Conservation (phyloP, 1,140 invertebrate species). For the Microplitis mediator region DNA sequence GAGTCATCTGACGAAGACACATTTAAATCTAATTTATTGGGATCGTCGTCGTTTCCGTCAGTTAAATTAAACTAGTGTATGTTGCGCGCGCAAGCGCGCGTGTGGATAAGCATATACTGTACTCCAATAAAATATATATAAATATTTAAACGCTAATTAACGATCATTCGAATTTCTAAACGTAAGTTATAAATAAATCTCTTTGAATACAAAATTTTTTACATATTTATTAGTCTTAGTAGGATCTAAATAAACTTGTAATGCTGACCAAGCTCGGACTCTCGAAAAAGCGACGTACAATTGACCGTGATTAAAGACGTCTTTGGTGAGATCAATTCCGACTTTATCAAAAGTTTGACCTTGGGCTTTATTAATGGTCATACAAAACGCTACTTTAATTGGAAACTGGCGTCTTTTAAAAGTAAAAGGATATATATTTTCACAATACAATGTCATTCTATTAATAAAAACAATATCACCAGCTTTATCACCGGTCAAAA, state of each 20-base stretch:
- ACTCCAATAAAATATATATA: too few relatives aligned
- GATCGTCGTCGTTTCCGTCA: too few relatives aligned
- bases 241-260: conserved; percentile 11
- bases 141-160: too few relatives aligned
- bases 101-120: too few relatives aligned
- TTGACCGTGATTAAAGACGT: conserved; percentile 33
- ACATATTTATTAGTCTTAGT: neutral
- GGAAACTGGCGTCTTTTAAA: conserved; percentile 37
- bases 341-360: conserved; percentile 43
- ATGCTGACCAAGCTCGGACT: conserved; percentile 18
- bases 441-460: conserved; percentile 22
- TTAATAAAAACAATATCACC: conserved; percentile 28
- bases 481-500: conserved; percentile 20
- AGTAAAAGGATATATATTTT: neutral
- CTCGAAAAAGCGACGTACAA: conserved; percentile 42
- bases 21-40: too few relatives aligned
- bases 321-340: conserved; percentile 47
- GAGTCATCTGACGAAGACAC: too few relatives aligned
- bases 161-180: too few relatives aligned
- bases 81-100: too few relatives aligned
- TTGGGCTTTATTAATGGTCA: conserved; percentile 58
- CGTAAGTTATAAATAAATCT: neutral
- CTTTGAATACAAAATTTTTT: conserved; percentile 19
- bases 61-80: too few relatives aligned
- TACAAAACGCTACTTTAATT: conserved; percentile 58